Base-by-base conservation (phyloP, 2,113 vertebrate species). In the Poicephalus meyeri region DNA sequence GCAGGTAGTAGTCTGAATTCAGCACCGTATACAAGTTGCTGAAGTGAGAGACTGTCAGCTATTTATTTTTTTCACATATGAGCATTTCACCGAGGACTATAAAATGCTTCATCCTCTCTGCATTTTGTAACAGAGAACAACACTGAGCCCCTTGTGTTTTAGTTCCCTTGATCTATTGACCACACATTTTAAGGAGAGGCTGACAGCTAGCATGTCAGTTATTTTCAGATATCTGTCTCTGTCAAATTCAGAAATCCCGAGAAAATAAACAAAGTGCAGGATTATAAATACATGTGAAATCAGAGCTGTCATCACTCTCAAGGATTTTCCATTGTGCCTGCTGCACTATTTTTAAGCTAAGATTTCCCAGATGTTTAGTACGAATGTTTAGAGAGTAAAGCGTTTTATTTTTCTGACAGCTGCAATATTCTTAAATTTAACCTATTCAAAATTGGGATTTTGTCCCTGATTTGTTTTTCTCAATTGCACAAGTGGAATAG, bases 221-320 rank as follows among this genome's bases (percentile, higher is more conserved):
- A 96, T 95, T 95, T 96, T 94, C 93, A 96, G 83, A 77, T 92
- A 96, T 96, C 95, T 91, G 88, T 95, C 86, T 94, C 83, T 95
- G 95, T 95, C 96, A 96, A 91, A 95, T 89, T 93, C 93, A 95
- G 92, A 95, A 96, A 92, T 95, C 88, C 83, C 88, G 80, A 81
- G 93, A 96, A 95, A 96, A 96, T 86, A 97, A 96, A 96, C 61
- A 0, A 84, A 94, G 93, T 65, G 49, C 70, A 87, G 95, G 83
- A 94, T 89, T 96, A 93, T 94, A 97, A 97, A 96, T 96, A 93
- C 31, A 96, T 80, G 73, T 93, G 88, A 97, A 96, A 96, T 96
- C 93, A 84, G 76, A 96, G 90, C 95, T 96, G 95, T 95, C 95
- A 96, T 88, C 93, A 72, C 92, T 92, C 88, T 94, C 83, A 96